Base-by-base conservation (phyloP, 2,888 invertebrate species). In the Auanema sp. region DNA sequence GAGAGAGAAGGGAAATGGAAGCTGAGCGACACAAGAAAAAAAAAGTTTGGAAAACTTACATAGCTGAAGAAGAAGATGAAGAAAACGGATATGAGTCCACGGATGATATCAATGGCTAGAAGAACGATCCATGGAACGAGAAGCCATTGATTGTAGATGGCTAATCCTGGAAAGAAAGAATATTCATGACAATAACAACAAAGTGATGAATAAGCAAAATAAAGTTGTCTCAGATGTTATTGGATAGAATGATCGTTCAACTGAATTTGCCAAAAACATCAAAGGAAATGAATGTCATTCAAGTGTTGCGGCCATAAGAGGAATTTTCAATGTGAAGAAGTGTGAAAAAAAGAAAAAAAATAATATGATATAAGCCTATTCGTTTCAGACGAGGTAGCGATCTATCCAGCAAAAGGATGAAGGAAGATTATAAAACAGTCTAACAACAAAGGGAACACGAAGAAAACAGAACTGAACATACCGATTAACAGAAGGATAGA, bases 31-130 rank as follows among this genome's bases (percentile, higher is more conserved):
- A 52, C 5, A 52, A 23, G 18, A 10, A 52, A 52, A 10, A 52
- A 21, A 24, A 10, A 41, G 14, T 11, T n/a, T n/a, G n/a, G 12
- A 16, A 23, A 53, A 71, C 76, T 64, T 60, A 80, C 79, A 55
- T 79, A 72, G 51, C 77, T 77, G 64, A 69, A 78, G 60, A 78
- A 69, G 70, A 83, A 84, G 42, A 83, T 83, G 67, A 83, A 70
- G 55, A 83, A 72, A 40, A 71, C 72, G 14, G 83, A 83, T 58
- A 83, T 77, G 44, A 83, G 63, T 18, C 83, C 83, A 12, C 83
- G 75, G 23, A 83, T 66, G 51, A 83, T 78, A 42, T 83, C 83
- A 58, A 84, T 63, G 12, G 66, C 65, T 81, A 83, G 81, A 24
- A 84, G 59, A 25, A 73, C 63, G 21, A 80, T 66, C 83, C 83